These are phyloP conservation scores for Nycticebus coucang DNA, from an alignment of 2,113 vertebrate genomes.

Conservation along the genomic window DNA sequence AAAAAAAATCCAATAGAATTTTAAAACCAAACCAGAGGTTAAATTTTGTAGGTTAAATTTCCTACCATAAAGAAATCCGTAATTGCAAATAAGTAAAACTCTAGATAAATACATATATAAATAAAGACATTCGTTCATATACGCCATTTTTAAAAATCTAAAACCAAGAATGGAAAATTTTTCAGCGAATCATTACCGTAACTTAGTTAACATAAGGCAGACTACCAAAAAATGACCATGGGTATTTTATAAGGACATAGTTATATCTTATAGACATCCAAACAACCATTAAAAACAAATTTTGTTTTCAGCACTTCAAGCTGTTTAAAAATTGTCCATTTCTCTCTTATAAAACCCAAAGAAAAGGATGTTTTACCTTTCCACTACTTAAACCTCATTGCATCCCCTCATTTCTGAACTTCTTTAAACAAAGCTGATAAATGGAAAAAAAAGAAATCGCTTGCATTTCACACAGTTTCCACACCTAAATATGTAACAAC, in stretches of 20 bases:
- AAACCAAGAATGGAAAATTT: not conserved
- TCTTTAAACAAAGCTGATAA: not conserved
- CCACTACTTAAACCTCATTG: not conserved
- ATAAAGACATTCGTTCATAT: not conserved
- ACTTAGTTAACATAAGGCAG: not conserved
- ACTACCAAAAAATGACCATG: not conserved
- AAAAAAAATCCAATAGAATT: not conserved
- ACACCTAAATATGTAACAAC: not conserved
- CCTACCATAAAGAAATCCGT: not conserved
- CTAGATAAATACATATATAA: not conserved
- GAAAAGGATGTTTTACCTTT: not conserved
- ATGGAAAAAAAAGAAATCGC: conserved; percentile 28
- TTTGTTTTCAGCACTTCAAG: not conserved
- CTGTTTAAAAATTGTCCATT: not conserved
- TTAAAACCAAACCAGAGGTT: conserved; percentile 41
- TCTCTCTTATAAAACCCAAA: not conserved
- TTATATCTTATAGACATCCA: not conserved
- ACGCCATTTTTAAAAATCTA: conserved; percentile 1
- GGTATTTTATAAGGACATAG: conserved; percentile 29
- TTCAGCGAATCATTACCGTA: not conserved
- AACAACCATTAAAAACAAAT: not conserved
- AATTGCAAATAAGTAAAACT: conserved; percentile 3
- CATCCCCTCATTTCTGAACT: not conserved
- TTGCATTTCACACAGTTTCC: not conserved
- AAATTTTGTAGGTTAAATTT: not conserved